Conservation (phyloP, 2,888 invertebrate species). For the Drosophila neotestacea region DNA sequence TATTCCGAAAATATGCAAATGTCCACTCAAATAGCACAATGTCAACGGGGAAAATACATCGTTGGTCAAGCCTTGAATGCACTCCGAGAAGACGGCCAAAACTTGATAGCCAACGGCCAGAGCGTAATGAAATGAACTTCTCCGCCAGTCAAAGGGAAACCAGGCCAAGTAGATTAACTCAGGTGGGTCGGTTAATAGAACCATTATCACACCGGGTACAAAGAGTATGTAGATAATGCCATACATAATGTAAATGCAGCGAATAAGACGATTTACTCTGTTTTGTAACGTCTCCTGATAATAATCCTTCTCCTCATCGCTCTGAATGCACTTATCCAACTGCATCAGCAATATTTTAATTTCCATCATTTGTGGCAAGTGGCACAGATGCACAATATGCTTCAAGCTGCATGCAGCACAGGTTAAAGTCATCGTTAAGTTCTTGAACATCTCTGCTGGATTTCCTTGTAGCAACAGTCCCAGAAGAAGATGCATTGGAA, state of each 20-base stretch:
- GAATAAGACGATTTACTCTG: constrained; percentile 29
- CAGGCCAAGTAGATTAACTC: constrained; percentile 58
- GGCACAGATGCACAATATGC: constrained; percentile 37
- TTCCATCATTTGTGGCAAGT: constrained; percentile 44
- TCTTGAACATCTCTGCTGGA: constrained; percentile 50
- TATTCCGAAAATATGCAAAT: constrained; percentile 57
- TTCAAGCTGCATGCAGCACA: constrained; percentile 60
- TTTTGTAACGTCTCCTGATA: constrained; percentile 38
- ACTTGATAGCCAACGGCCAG: constrained; percentile 48
- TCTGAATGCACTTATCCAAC: constrained; percentile 45
- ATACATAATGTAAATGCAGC: constrained; percentile 50
- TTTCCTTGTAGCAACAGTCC: constrained; percentile 40
- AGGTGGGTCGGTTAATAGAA: constrained; percentile 11
- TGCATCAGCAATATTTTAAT: constrained; percentile 41
- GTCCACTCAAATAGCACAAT: constrained; percentile 56
- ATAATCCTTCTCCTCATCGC: constrained; percentile 41
- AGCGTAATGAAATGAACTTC: constrained; percentile 2
- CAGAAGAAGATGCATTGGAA: constrained; percentile 64
- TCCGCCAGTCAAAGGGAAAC: constrained; percentile 58
- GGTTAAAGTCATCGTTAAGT: constrained; percentile 47
- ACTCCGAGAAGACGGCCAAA: constrained; percentile 5
- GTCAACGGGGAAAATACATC: constrained; percentile 57
- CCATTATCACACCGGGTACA: constrained; percentile 7
- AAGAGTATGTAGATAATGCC: constrained; percentile 33
- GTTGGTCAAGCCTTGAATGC: constrained; percentile 49